A percentile compares a stretch with the other conserved stretches of the same genome.
Evolutionary conservation across 2,113 vertebrate genomes (phyloP).

Genomic region (Myrmophylax atrothorax): DNA sequence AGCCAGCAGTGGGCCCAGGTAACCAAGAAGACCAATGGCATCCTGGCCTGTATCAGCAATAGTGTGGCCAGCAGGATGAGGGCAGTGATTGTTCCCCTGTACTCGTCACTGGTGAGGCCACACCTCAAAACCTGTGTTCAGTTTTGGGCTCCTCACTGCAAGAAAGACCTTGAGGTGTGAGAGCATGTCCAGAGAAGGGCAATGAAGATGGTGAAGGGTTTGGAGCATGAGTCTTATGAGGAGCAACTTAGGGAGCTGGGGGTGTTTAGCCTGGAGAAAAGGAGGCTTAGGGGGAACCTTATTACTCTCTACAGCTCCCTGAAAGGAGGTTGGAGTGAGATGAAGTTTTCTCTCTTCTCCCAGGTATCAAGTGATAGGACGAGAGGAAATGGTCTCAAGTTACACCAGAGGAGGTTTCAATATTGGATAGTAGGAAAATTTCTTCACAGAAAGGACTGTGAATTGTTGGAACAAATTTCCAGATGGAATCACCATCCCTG

Average conservation of each 20-base stretch:
- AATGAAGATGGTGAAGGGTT: neutral
- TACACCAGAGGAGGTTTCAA: neutral
- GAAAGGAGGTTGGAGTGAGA: neutral
- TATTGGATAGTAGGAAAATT: neutral
- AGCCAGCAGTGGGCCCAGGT: fast-evolving
- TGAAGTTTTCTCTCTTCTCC: fast-evolving
- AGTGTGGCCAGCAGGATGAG: neutral
- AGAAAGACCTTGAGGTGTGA: neutral
- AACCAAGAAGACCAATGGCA: neutral
- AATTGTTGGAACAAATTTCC: neutral
- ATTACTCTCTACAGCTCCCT: fast-evolving
- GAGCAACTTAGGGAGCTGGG: neutral
- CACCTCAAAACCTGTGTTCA: neutral
- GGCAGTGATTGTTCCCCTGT: neutral
- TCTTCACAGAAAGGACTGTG: neutral
- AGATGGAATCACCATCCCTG: neutral
- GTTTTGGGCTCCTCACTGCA: neutral
- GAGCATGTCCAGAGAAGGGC: neutral
- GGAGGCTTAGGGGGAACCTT: neutral
- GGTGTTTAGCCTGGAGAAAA: neutral
- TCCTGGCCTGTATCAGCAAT: neutral
- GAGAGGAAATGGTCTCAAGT: neutral
- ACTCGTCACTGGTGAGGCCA: neutral
- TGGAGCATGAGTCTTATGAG: neutral
- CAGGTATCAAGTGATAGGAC: neutral